phyloP scores from a whole-genome alignment of 2,888 invertebrate species.

The Biston betularia region DNA sequence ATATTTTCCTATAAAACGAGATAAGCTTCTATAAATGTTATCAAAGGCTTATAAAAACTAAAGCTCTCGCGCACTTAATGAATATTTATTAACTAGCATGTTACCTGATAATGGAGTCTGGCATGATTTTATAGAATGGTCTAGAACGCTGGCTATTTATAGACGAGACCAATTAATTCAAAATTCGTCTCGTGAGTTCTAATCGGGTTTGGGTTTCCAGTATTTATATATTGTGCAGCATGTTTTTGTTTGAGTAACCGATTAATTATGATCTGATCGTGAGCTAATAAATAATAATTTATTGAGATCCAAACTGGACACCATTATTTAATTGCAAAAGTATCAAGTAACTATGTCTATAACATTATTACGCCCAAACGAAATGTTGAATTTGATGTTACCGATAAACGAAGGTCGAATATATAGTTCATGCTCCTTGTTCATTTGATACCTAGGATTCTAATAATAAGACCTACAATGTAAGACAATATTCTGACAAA shows the following conservation, averaged over 20 bases:
- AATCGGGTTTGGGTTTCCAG: conserved; percentile 11
- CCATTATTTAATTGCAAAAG: too few species aligned
- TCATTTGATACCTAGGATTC: too few species aligned
- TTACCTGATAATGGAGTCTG: conserved; percentile 6
- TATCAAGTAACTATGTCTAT: too few species aligned
- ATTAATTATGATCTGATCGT: conserved; percentile 8
- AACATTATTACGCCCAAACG: too few species aligned
- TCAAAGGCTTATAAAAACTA: neutral
- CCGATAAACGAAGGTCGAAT: too few species aligned
- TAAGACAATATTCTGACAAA: too few species aligned
- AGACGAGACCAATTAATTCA: conserved; percentile 9
- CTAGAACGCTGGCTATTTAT: conserved; percentile 20
- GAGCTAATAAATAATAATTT: neutral
- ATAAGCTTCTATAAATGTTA: neutral
- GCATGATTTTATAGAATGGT: conserved; percentile 23
- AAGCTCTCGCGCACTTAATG: conserved; percentile 1
- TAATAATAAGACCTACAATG: too few species aligned
- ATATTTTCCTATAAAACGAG: neutral
- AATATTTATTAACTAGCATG: conserved; percentile 3
- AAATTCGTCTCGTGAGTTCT: conserved; percentile 22
- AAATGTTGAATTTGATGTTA: too few species aligned
- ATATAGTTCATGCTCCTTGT: too few species aligned
- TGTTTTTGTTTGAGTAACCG: conserved; percentile 14
- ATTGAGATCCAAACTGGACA: neutral
- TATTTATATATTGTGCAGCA: conserved; percentile 12